Percentiles rank a stretch among this genome's conserved stretches.
These are phyloP conservation scores for Adela reaumurella DNA, from an alignment of 2,888 invertebrate genomes.

Conservation along the genomic window DNA sequence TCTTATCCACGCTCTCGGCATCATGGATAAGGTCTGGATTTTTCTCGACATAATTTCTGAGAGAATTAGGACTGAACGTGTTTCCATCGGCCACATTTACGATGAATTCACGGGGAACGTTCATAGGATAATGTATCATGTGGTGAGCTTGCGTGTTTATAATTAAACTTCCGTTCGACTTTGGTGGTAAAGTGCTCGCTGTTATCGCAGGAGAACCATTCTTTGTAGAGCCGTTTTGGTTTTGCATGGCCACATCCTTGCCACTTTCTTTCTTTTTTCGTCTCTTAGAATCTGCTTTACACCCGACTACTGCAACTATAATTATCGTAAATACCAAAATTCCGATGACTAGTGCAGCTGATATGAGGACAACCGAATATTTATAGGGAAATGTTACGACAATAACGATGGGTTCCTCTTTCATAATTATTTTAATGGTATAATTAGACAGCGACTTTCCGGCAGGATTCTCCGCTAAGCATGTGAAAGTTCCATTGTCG, in stretches of 20 bases:
- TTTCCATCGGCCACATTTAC: slow-evolving; percentile 51
- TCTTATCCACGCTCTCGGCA: slow-evolving; percentile 60
- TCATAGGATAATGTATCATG: slow-evolving; percentile 50
- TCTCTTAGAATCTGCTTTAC: slow-evolving; percentile 45
- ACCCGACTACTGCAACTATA: slow-evolving; percentile 60
- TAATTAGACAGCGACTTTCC: slow-evolving; percentile 77
- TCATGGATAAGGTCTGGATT: slow-evolving; percentile 80
- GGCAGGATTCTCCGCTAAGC: slow-evolving; percentile 82
- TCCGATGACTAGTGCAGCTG: slow-evolving; percentile 62
- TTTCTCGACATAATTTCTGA: slow-evolving; percentile 60
- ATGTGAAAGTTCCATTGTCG: slow-evolving; percentile 83
- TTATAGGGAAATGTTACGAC: slow-evolving; percentile 67
- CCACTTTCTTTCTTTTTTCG: slow-evolving; percentile 57
- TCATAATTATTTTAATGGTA: slow-evolving; percentile 71
- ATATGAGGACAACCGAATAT: slow-evolving; percentile 66
- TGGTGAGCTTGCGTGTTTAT: slow-evolving; percentile 57
- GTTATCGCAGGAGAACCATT: slow-evolving; percentile 14
- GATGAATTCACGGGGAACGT: slow-evolving; percentile 48
- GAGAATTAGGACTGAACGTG: slow-evolving; percentile 44
- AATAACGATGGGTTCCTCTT: slow-evolving; percentile 67
- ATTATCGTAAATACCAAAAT: slow-evolving; percentile 64
- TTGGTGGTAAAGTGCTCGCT: slow-evolving; percentile 49
- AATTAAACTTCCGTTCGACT: slow-evolving; percentile 49
- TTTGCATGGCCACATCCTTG: slow-evolving; percentile 59
- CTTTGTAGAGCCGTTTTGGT: slow-evolving; percentile 42